These are phyloP conservation scores for Pollenia griseotomentosa DNA, from an alignment of 2,888 invertebrate genomes.

Conservation along the genomic window DNA sequence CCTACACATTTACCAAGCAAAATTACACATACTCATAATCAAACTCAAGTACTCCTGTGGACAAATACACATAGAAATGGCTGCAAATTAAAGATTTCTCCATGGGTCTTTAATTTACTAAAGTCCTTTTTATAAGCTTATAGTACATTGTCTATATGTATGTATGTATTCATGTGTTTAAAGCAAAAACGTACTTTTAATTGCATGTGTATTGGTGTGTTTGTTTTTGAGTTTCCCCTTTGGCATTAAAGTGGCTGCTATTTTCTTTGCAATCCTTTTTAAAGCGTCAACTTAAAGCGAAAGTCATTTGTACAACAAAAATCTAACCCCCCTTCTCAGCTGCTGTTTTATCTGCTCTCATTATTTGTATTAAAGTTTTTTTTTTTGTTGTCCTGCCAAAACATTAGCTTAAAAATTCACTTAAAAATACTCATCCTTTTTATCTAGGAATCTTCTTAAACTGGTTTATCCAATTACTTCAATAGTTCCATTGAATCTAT, in stretches of 20 bases:
- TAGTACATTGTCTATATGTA: neutral
- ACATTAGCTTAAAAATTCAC: constrained; percentile 63
- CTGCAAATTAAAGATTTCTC: constrained; percentile 51
- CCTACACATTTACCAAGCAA: neutral
- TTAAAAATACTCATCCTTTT: constrained; percentile 64
- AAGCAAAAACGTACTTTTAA: constrained; percentile 35
- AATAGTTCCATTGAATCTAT: constrained; percentile 71
- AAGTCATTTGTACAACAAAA: constrained; percentile 29
- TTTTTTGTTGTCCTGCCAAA: constrained; percentile 48
- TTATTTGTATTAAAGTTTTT: constrained; percentile 45
- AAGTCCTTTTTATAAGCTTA: neutral
- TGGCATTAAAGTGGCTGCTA: constrained; percentile 58
- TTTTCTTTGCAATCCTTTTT: constrained; percentile 20
- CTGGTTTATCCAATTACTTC: constrained; percentile 72
- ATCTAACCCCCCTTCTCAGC: neutral
- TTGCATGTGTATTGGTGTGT: constrained; percentile 47
- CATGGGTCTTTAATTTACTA: constrained; percentile 26
- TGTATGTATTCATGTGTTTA: neutral
- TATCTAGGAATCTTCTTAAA: constrained; percentile 49
- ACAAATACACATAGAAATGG: constrained; percentile 44
- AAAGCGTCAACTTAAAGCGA: constrained; percentile 44
- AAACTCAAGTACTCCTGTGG: neutral
- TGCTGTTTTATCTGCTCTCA: neutral
- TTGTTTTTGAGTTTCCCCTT: constrained; percentile 44
- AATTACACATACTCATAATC: neutral